These are phyloP conservation scores for Lottia gigantea DNA, from an alignment of 2,888 invertebrate genomes.

Conservation along the genomic window DNA sequence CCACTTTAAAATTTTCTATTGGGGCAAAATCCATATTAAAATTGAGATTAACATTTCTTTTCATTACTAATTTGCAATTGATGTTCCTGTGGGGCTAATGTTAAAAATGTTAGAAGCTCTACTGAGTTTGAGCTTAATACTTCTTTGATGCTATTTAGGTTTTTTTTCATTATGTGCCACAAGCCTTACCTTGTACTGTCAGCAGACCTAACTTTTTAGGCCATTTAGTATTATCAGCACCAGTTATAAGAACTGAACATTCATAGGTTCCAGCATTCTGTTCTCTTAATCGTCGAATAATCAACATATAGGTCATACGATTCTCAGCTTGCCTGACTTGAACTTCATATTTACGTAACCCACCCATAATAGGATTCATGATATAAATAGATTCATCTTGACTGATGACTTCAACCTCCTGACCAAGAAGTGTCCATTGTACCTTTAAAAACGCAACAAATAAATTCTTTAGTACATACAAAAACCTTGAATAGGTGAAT, in stretches of 20 bases:
- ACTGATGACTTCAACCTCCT: slow-evolving; percentile 44
- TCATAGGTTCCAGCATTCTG: slow-evolving; percentile 58
- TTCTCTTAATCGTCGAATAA: slow-evolving; percentile 53
- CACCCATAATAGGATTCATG: slow-evolving; percentile 39
- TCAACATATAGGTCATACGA: slow-evolving; percentile 53
- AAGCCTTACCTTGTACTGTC: slow-evolving; percentile 50
- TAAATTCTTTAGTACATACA: neutral
- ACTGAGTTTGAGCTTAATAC: too few relatives aligned
- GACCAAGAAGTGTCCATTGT: neutral
- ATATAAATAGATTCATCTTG: slow-evolving; percentile 39
- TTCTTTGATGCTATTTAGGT: too few relatives aligned
- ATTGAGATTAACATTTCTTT: too few relatives aligned
- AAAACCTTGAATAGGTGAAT: neutral
- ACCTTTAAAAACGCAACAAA: neutral
- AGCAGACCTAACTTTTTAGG: slow-evolving; percentile 47
- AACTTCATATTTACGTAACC: slow-evolving; percentile 46
- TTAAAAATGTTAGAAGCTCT: too few relatives aligned
- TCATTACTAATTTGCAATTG: too few relatives aligned
- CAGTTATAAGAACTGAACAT: slow-evolving; percentile 52
- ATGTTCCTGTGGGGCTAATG: too few relatives aligned
- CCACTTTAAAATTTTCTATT: too few relatives aligned
- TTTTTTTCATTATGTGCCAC: neutral
- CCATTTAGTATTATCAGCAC: slow-evolving; percentile 34
- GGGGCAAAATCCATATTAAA: too few relatives aligned
- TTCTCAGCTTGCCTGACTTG: slow-evolving; percentile 35